A percentile compares a stretch with the other conserved stretches of the same genome.
Conservation (phyloP, 1,140 invertebrate species). For the Orussus abietinus region DNA sequence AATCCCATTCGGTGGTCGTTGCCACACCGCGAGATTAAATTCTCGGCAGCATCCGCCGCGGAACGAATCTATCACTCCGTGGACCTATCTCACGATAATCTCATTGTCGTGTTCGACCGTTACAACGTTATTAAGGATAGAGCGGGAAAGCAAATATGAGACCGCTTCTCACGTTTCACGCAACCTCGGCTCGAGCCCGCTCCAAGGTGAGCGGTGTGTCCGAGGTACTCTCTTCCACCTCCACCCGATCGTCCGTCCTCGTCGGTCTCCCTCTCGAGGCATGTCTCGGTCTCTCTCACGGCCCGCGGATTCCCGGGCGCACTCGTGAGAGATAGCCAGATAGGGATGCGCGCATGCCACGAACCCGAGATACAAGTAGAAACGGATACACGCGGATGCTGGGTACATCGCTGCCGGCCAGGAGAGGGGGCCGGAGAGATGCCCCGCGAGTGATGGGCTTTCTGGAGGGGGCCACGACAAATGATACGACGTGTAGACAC, state of each 20-base stretch:
- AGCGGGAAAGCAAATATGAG: neutral
- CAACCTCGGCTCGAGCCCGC: neutral
- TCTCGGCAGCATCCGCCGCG: neutral
- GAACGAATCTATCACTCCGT: neutral
- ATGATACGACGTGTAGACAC: too few relatives aligned
- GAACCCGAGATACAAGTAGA: neutral
- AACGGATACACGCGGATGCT: neutral
- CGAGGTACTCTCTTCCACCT: too few relatives aligned
- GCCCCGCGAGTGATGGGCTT: too few relatives aligned
- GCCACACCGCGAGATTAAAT: neutral
- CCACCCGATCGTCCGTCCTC: too few relatives aligned
- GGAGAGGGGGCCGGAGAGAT: too few relatives aligned
- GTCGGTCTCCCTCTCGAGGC: too few relatives aligned
- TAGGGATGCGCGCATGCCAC: neutral
- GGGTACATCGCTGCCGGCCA: too few relatives aligned
- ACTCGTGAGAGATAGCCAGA: neutral
- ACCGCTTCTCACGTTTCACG: slow-evolving; percentile 1
- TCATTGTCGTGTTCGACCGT: neutral
- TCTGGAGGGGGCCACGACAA: too few relatives aligned
- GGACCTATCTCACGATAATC: slow-evolving; percentile 1
- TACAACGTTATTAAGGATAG: slow-evolving; percentile 1
- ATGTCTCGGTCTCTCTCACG: too few relatives aligned
- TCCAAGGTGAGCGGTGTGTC: too few relatives aligned
- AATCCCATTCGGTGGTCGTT: too few relatives aligned
- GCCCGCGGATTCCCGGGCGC: too few relatives aligned